phyloP scores from a whole-genome alignment of 2,797 vertebrate genomes.

The Avahi laniger region DNA sequence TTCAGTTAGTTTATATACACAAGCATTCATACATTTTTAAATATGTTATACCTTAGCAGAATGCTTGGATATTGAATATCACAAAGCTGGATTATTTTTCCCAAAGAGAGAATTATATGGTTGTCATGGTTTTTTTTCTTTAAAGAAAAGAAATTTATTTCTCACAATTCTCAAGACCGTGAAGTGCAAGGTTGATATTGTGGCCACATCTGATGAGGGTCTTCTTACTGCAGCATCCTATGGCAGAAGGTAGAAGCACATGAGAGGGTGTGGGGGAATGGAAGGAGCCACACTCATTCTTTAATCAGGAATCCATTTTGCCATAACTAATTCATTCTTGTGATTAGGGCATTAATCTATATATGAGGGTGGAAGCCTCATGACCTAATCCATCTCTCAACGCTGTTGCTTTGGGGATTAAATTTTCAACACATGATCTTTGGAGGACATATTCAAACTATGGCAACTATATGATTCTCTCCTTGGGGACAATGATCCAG shows the following conservation, averaged over 20 bases:
- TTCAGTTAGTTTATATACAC: not conserved
- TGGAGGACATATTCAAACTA: not conserved
- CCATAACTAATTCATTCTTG: not conserved
- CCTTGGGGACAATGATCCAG: not conserved
- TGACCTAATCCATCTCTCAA: not conserved
- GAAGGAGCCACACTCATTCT: not conserved
- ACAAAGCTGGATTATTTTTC: not conserved
- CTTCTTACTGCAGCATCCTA: not conserved
- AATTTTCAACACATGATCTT: not conserved
- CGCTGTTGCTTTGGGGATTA: not conserved
- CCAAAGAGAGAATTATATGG: not conserved
- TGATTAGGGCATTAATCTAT: not conserved
- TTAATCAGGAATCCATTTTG: not conserved
- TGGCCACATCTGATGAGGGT: not conserved
- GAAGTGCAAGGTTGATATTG: not conserved
- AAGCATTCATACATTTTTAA: not conserved
- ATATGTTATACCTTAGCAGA: not conserved
- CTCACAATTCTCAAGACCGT: not conserved
- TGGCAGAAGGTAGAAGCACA: not conserved
- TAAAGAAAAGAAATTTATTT: not conserved
- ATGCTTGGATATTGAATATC: not conserved
- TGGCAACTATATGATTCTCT: not conserved
- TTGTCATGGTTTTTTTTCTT: not conserved
- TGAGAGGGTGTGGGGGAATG: too few relatives aligned
- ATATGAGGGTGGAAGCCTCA: not conserved